phyloP scores from a whole-genome alignment of 1,140 invertebrate species.

The Phenacoccus solenopsis region DNA sequence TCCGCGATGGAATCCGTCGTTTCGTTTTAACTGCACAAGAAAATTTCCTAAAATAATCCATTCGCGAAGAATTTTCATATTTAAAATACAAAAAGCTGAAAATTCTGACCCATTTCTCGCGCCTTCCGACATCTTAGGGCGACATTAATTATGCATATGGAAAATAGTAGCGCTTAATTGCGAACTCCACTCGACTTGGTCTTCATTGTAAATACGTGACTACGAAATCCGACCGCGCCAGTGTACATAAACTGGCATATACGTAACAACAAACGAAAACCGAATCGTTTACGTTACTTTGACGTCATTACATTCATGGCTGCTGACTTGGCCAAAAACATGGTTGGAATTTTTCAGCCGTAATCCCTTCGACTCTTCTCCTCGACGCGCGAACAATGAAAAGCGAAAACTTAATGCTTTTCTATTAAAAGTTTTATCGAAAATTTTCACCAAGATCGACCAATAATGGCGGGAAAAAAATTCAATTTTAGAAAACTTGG shows the following conservation, averaged over 20 bases:
- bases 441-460: neutral
- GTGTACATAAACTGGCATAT: too few relatives aligned
- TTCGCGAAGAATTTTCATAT: too few relatives aligned
- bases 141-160: neutral
- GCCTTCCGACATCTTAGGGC: too few relatives aligned
- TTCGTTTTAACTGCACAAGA: too few relatives aligned
- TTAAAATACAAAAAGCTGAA: too few relatives aligned
- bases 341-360: neutral
- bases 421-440: conserved; percentile 3
- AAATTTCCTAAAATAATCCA: too few relatives aligned
- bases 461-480: neutral
- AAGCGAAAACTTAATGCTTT: neutral
- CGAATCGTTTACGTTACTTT: neutral
- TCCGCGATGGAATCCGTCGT: too few relatives aligned
- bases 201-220: neutral
- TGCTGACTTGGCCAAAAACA: neutral
- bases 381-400: neutral
- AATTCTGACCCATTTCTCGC: too few relatives aligned
- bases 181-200: neutral
- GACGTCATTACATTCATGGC: neutral
- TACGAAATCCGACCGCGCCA: neutral
- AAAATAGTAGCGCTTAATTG: neutral
- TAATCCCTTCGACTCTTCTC: too few relatives aligned
- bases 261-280: neutral
- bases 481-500: neutral